Evolutionary conservation across 2,113 vertebrate genomes (phyloP), one percentile per base, ranked within the genome.

Genomic region (Condylura cristata): DNA sequence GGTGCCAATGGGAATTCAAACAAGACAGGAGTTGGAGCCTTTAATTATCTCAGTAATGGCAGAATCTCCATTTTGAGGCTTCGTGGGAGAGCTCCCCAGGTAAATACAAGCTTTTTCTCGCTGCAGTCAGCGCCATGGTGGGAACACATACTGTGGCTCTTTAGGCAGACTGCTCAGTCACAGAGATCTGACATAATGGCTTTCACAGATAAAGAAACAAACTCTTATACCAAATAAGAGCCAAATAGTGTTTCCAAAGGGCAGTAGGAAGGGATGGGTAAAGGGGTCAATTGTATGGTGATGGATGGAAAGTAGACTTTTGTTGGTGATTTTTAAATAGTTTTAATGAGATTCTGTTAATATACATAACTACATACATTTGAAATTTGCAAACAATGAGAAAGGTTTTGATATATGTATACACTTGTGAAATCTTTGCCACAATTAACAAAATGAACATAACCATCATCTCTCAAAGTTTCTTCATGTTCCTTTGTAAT

Each of bases 391-490:
- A 76, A 30, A 60, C 58, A 32, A 76, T 74, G n/a, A 28, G 18
- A 32, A 56, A 11, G 61, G 58, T 94, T 51, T 51, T 51, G 37
- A 60, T 24, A n/a, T n/a, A 75, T 30, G 58, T 32, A 32, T 39
- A 18, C 9, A 37, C 18, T 17, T 48, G 16, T 51, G 41, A 81
- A 68, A 39, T 53, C 37, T 74, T 78, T 83, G 68, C 22, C 10
- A 32, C 3, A 84, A 74, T 80, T 24, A 81, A 96, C 63, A 84
- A 84, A 88, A 71, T 66, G 37, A 91, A 56, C 17, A 48, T 66
- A 58, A 7, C 37, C 24, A 66, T 44, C 30, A 80, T 32, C 13
- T 12, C 32, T n/a, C 70, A 22, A 39, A 26, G 48, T 51, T 80
- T 81, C 68, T 83, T 75, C 13, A 46, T 46, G 22, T 8, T 28